phyloP scores from a whole-genome alignment of 2,888 invertebrate genomes.

The Campoplex nolae region DNA sequence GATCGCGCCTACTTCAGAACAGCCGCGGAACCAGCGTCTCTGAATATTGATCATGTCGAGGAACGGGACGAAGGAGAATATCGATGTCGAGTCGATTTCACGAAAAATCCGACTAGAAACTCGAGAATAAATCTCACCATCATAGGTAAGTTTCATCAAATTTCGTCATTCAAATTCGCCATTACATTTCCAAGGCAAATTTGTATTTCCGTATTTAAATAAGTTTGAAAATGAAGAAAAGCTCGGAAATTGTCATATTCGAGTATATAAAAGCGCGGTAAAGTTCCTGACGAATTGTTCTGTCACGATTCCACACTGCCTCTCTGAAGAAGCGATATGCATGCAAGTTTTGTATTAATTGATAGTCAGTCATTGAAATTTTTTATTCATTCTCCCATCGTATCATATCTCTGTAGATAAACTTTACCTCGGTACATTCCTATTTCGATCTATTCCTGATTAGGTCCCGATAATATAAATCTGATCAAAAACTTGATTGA shows the following conservation, averaged over 20 bases:
- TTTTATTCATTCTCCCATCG: neutral
- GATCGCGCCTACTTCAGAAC: slow-evolving; percentile 90
- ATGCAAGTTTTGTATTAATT: neutral
- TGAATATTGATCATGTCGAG: slow-evolving; percentile 88
- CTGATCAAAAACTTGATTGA: too few species aligned
- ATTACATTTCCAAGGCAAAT: neutral
- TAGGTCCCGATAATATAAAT: too few species aligned
- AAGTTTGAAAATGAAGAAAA: too few species aligned
- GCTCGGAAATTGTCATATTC: too few species aligned
- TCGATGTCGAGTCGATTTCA: slow-evolving; percentile 93
- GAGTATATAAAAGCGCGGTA: too few species aligned
- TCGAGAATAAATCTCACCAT: slow-evolving; percentile 90
- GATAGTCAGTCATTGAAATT: neutral
- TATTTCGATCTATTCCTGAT: neutral
- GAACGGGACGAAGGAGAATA: slow-evolving; percentile 91
- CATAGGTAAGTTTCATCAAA: slow-evolving; percentile 87
- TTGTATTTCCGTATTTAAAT: neutral
- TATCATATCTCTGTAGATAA: neutral
- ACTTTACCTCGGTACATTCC: neutral
- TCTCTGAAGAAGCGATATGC: neutral
- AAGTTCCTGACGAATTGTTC: neutral
- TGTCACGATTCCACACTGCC: neutral
- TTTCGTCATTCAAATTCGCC: neutral
- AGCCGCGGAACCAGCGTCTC: slow-evolving; percentile 89
- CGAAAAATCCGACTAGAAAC: slow-evolving; percentile 92